Evolutionary conservation across 2,888 invertebrate species (phyloP).

Genomic region (Tricholauxania praeusta): DNA sequence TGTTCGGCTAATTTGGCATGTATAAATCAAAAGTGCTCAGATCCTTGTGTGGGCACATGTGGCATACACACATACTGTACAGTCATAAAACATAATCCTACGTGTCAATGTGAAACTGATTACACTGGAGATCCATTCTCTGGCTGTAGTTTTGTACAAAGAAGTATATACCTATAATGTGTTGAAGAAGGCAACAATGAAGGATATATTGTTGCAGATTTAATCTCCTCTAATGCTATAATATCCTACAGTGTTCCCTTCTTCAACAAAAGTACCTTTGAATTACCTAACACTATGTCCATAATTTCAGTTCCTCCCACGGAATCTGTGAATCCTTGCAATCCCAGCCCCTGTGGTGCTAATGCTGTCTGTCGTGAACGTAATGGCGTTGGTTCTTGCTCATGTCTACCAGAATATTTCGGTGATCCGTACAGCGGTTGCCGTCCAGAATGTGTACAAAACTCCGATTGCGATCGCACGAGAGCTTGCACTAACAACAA

Average conservation of each 20-base stretch:
- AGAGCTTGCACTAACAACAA: constrained; percentile 83
- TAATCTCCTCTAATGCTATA: background rate
- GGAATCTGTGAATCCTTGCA: constrained; percentile 79
- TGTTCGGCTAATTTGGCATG: constrained; percentile 83
- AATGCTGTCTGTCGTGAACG: constrained; percentile 83
- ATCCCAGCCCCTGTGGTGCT: constrained; percentile 83
- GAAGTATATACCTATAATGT: constrained; percentile 62
- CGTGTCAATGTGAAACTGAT: constrained; percentile 80
- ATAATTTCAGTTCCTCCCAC: constrained; percentile 59
- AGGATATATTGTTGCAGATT: constrained; percentile 5
- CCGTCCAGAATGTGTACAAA: constrained; percentile 84
- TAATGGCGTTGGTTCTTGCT: constrained; percentile 81
- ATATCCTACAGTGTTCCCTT: background rate
- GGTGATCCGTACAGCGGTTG: constrained; percentile 85
- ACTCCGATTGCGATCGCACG: constrained; percentile 79
- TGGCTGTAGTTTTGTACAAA: constrained; percentile 74
- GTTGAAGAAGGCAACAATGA: background rate
- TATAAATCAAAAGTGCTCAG: constrained; percentile 80
- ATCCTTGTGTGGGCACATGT: constrained; percentile 84
- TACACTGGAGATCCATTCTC: constrained; percentile 84
- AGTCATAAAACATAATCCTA: constrained; percentile 81
- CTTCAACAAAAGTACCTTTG: background rate
- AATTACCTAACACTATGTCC: background rate
- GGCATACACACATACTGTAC: constrained; percentile 81
- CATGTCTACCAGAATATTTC: constrained; percentile 79